A percentile compares a stretch with the other conserved stretches of the same genome.
Evolutionary conservation across 2,797 vertebrate genomes (phyloP).

Genomic region (Thalassophryne amazonica): DNA sequence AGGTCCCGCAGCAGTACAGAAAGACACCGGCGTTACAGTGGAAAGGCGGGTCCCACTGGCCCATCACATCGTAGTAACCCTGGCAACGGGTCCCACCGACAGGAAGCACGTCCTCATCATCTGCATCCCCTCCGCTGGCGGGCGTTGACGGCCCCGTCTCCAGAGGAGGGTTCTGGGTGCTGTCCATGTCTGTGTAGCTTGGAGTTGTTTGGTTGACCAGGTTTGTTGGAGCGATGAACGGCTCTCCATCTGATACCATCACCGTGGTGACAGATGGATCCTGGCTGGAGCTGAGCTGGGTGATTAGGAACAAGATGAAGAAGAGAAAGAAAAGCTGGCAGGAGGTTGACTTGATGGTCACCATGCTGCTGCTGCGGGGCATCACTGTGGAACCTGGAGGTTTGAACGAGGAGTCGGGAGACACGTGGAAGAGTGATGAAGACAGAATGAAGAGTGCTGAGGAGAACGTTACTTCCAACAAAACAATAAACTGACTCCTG

Average conservation of each 20-base stretch:
- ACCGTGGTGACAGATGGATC: constrained; percentile 38
- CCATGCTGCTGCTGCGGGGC: constrained; percentile 48
- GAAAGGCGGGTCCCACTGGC: constrained; percentile 97
- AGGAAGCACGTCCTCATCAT: constrained; percentile 69
- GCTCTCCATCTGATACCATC: constrained; percentile 14
- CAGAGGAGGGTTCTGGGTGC: constrained; percentile 63
- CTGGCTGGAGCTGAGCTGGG: constrained; percentile 41
- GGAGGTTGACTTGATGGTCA: constrained; percentile 16
- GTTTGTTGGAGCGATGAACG: constrained; percentile 9
- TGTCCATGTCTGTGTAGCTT: constrained; percentile 46
- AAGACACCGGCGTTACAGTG: constrained; percentile 94
- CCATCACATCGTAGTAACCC: constrained; percentile 98
- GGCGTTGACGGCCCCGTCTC: constrained; percentile 73
- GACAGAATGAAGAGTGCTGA: neutral
- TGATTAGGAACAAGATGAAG: constrained; percentile 24
- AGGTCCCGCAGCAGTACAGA: constrained; percentile 94
- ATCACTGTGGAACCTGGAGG: constrained; percentile 26
- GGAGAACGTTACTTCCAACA: neutral
- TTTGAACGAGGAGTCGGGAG: constrained; percentile 16
- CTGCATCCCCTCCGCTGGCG: constrained; percentile 59
- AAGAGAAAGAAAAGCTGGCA: constrained; percentile 36
- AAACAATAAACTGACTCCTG: too few species aligned
- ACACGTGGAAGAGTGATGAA: neutral
- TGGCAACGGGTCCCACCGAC: constrained; percentile 86
- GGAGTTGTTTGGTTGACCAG: constrained; percentile 57